Evolutionary conservation across 2,888 invertebrate genomes (phyloP).

Genomic region (Cryptophagus acutangulus): DNA sequence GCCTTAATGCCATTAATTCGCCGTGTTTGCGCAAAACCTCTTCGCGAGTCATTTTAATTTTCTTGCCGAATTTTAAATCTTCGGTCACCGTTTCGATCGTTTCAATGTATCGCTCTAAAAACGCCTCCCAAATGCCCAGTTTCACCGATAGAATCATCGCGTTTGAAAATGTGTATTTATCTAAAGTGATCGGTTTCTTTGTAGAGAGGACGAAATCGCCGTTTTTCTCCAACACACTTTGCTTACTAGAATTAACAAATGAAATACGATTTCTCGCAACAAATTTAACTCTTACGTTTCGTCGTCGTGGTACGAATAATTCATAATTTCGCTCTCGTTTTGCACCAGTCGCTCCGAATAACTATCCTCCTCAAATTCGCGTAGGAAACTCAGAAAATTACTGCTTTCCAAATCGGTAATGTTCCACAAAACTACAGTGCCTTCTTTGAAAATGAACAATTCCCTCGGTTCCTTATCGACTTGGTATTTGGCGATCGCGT

Average conservation of each 20-base stretch:
- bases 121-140: constrained; percentile 89
- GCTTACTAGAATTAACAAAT: constrained; percentile 29
- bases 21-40: constrained; percentile 77
- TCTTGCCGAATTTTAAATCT: constrained; percentile 69
- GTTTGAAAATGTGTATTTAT: constrained; percentile 93
- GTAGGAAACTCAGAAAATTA: constrained; percentile 71
- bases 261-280: neutral
- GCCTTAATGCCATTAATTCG: constrained; percentile 82
- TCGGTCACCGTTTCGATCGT: constrained; percentile 77
- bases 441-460: constrained; percentile 87
- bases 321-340: constrained; percentile 79
- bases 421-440: constrained; percentile 89
- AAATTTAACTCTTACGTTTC: constrained; percentile 42
- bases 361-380: constrained; percentile 61
- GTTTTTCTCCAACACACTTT: constrained; percentile 33
- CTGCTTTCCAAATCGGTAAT: constrained; percentile 73
- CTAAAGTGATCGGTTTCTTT: constrained; percentile 56
- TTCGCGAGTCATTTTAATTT: constrained; percentile 63
- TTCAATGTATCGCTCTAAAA: constrained; percentile 76
- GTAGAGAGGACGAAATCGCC: constrained; percentile 41
- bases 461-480: constrained; percentile 73
- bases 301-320: constrained; percentile 62
- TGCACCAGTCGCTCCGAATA: constrained; percentile 65
- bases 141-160: constrained; percentile 92
- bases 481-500: constrained; percentile 80